phyloP scores from a whole-genome alignment of 2,797 vertebrate genomes.

The Coracias cyanogaster region DNA sequence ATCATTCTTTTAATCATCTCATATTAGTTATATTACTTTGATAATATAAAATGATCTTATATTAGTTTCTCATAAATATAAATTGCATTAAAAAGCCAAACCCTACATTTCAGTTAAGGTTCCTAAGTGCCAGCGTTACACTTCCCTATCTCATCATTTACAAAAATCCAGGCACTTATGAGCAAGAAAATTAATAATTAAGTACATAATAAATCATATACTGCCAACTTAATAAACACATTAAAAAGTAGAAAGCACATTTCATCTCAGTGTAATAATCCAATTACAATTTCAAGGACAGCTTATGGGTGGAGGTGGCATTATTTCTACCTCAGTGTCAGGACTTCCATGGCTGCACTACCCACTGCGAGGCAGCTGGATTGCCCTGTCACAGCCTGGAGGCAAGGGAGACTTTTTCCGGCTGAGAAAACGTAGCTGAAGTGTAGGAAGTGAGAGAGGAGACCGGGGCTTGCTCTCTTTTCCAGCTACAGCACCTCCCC shows the following conservation, averaged over 20 bases:
- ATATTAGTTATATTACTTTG: background rate
- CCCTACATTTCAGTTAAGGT: background rate
- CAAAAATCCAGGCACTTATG: background rate
- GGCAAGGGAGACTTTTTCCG: background rate
- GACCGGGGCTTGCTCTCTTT: background rate
- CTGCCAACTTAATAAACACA: conserved; percentile 47
- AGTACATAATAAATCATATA: conserved; percentile 17
- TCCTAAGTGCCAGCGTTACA: background rate
- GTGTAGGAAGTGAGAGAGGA: background rate
- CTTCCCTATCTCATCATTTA: background rate
- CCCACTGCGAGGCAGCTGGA: background rate
- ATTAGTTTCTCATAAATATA: conserved; percentile 66
- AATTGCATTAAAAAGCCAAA: conserved; percentile 46
- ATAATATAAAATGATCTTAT: conserved; percentile 29
- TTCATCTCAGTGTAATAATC: background rate
- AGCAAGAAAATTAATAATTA: conserved; percentile 54
- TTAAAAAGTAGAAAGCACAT: background rate
- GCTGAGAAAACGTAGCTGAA: background rate
- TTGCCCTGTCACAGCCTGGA: background rate
- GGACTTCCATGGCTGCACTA: background rate
- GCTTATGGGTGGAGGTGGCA: background rate
- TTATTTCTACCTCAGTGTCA: background rate
- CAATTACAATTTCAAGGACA: background rate
- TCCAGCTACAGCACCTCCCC: background rate
- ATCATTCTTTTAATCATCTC: background rate